Percentiles rank a stretch among this genome's conserved stretches.
These are phyloP conservation scores for Lepus europaeus DNA, from an alignment of 2,113 vertebrate genomes.

Conservation along the genomic window DNA sequence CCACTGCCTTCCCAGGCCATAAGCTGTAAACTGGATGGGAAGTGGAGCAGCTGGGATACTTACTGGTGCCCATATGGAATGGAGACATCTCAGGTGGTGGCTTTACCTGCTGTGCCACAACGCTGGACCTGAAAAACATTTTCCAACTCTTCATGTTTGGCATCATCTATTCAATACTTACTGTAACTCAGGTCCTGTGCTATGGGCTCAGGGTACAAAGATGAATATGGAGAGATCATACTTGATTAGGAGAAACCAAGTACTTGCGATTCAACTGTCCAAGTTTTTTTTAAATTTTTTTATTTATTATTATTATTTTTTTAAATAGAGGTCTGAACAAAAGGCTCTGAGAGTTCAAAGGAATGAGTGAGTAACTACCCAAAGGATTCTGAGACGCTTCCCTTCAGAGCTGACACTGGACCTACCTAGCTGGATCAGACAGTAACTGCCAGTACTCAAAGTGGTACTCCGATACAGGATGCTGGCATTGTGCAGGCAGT, in stretches of 20 bases:
- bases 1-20: too few species aligned
- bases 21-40: too few species aligned
- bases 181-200: neutral
- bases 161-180: neutral
- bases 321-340: neutral
- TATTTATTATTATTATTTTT: too few species aligned
- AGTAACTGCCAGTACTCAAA: too few species aligned
- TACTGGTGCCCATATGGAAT: too few species aligned
- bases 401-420: neutral
- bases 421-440: neutral
- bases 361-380: neutral
- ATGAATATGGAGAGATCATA: neutral
- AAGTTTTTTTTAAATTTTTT: too few species aligned
- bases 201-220: neutral
- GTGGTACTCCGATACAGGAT: too few species aligned
- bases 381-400: neutral
- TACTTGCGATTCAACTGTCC: neutral
- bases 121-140: neutral
- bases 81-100: too few species aligned
- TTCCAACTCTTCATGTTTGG: conserved; percentile 12
- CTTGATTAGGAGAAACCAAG: neutral
- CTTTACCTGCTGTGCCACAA: too few species aligned
- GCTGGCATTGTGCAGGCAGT: too few species aligned
- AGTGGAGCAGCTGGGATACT: too few species aligned
- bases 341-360: neutral